Conservation (phyloP, 2,888 invertebrate genomes). For the Schizaphis graminum region DNA sequence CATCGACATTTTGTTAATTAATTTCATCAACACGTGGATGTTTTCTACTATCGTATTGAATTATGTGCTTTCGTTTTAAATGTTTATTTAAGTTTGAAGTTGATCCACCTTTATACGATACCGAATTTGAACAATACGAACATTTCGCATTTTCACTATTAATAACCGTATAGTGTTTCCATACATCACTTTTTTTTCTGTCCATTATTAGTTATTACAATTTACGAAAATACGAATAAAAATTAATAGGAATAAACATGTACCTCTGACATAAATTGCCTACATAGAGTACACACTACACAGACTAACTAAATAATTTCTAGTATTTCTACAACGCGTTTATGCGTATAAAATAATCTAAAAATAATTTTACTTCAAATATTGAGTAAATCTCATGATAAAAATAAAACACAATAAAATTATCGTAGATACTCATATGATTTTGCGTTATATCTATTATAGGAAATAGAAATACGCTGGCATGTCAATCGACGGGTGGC, state of each 20-base stretch:
- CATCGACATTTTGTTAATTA: constrained; percentile 1
- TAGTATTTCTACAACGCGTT: no score
- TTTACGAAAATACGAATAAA: constrained; percentile 16
- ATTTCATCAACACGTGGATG: constrained; percentile 12
- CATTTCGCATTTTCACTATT: constrained; percentile 29
- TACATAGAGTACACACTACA: neutral
- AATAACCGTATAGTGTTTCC: constrained; percentile 20
- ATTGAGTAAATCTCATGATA: no score
- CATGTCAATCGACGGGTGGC: no score
- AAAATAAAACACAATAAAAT: no score
- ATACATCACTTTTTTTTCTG: constrained; percentile 32
- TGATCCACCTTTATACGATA: constrained; percentile 18
- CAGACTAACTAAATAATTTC: neutral
- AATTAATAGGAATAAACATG: neutral
- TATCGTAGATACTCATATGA: no score
- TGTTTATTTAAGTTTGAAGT: constrained; percentile 38
- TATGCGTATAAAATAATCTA: no score
- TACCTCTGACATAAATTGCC: neutral
- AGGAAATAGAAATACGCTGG: no score
- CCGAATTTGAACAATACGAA: constrained; percentile 21
- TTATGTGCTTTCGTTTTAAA: constrained; percentile 32
- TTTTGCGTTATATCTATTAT: no score
- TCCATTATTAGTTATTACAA: constrained; percentile 30
- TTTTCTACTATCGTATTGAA: constrained; percentile 32
- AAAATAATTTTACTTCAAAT: no score